These are phyloP conservation scores for Tokudaia muenninki DNA, from an alignment of 2,797 vertebrate species.

Conservation along the genomic window DNA sequence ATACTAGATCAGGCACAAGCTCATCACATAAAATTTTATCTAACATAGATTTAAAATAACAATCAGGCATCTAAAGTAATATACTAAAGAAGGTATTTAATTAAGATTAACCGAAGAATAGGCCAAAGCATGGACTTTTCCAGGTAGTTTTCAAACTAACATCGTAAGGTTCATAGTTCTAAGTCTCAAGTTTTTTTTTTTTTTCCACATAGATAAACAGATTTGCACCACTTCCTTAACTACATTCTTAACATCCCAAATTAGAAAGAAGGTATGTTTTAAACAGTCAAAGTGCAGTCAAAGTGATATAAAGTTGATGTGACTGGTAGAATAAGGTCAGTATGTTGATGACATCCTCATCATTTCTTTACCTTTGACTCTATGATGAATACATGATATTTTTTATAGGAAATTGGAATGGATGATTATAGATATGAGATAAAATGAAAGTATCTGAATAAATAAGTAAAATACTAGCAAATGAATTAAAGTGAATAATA, in stretches of 20 bases:
- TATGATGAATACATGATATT: neutral
- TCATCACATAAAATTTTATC: accelerated
- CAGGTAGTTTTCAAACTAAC: neutral
- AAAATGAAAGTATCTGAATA: neutral
- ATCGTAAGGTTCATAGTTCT: neutral
- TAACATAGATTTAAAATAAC: neutral
- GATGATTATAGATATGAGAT: neutral
- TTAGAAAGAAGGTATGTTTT: neutral
- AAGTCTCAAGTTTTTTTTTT: neutral
- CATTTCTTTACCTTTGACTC: neutral
- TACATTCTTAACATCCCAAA: neutral
- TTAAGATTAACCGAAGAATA: neutral
- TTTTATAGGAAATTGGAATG: neutral
- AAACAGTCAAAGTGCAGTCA: neutral
- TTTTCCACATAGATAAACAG: neutral
- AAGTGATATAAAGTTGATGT: neutral
- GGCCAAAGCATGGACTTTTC: neutral
- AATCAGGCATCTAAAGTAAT: neutral
- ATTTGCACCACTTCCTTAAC: neutral
- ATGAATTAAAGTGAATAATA: neutral
- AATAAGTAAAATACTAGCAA: neutral
- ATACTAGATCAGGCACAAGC: neutral
- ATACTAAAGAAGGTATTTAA: neutral
- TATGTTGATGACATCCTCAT: neutral
- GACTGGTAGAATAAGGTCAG: neutral